These are phyloP conservation scores for Tragelaphus buxtoni DNA, from an alignment of 2,113 vertebrate genomes.

Conservation along the genomic window DNA sequence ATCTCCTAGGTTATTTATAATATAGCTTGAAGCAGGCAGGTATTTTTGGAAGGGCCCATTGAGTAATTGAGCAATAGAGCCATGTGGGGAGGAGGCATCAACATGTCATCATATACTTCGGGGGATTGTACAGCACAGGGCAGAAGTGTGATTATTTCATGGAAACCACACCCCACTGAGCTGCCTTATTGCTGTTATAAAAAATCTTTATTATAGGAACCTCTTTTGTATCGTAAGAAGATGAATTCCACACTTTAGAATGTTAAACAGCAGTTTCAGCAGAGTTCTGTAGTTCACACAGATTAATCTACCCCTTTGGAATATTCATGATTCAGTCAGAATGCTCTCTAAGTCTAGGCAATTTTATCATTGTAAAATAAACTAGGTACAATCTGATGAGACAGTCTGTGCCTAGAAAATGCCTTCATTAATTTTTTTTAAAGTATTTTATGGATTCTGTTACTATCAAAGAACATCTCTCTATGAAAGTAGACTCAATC, in stretches of 20 bases:
- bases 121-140: conserved; percentile 2
- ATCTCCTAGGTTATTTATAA: conserved; percentile 8
- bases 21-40: not conserved
- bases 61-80: not conserved
- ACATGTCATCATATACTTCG: not conserved
- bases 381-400: conserved; percentile 66
- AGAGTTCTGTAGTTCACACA: conserved; percentile 66
- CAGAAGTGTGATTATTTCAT: conserved; percentile 59
- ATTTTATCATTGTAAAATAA: conserved; percentile 70
- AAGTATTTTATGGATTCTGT: conserved; percentile 44
- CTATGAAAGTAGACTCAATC: conserved; percentile 33
- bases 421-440: conserved; percentile 61
- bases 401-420: conserved; percentile 42
- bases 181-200: conserved; percentile 66
- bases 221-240: conserved; percentile 69
- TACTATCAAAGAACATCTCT: conserved; percentile 56
- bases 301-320: conserved; percentile 72
- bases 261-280: conserved; percentile 75
- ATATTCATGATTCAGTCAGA: conserved; percentile 81
- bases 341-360: conserved; percentile 66
- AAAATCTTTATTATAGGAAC: conserved; percentile 70
- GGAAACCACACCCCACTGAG: conserved; percentile 69
- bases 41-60: not conserved
- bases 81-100: not conserved
- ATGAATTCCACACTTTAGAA: conserved; percentile 73